Base-by-base conservation (phyloP, 2,888 invertebrate genomes). In the Catonia carolina region DNA sequence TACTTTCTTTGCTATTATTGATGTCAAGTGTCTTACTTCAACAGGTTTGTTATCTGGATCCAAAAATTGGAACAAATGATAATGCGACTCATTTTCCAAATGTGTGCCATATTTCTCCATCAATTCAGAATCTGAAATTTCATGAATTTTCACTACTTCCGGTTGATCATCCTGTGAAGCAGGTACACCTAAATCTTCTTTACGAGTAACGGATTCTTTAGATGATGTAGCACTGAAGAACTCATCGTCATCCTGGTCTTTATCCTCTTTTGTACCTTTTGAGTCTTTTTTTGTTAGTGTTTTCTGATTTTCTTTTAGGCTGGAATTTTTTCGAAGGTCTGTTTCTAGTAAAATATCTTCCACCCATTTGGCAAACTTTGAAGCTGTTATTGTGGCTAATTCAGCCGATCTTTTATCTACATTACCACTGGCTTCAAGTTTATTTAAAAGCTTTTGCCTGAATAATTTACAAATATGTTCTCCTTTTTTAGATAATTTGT, bases 361-460 rank as follows among this genome's bases (percentile, higher is more conserved):
- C 20, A 45, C 23, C 45, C 45, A 45, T n/a, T 45, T 45, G 22
- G 45, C 45, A 20, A 45, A 45, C 22, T 20, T 45, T 23, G 27
- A 14, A 23, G 45, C 3, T 22, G 45, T 45, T 3, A 27, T 45
- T 20, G n/a, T 20, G 22, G 45, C 45, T 23, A n/a, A 23, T 7
- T 20, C 14, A 2, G 18, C 45, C n/a, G 45, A 17, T 8, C 22
- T 27, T 23, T 17, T 14, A 45, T 18, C 27, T n/a, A 45, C 14
- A 5, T 18, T 17, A 2, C 45, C 45, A 45, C 23, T 23, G 22
- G 45, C 45, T 5, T 22, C 45, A 7, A 45, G 27, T 23, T 45
- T 45, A 45, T 18, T 12, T 8, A 45, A 22, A 6, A 45, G 23
- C n/a, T 45, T 22, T 14, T 45, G 22, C 22, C 22, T 27, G 8